A percentile compares a stretch with the other conserved stretches of the same genome.
Evolutionary conservation across 30 jellyfish, hydroid and myxozoan species (phyloP).

Genomic region (Aurelia sp.): DNA sequence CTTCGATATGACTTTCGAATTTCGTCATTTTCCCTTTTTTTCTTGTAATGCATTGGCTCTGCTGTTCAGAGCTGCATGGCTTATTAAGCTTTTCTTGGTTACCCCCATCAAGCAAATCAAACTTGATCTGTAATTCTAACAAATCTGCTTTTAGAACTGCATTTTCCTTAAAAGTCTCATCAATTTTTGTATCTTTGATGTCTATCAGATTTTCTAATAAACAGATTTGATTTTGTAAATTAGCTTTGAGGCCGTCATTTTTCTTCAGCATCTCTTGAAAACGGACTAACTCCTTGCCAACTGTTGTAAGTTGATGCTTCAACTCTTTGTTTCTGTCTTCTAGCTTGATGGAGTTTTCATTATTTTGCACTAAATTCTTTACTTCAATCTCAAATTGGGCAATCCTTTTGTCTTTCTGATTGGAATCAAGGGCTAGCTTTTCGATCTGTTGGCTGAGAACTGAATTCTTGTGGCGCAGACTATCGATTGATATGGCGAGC

Average conservation of each 20-base stretch:
- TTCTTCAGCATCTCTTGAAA: background rate
- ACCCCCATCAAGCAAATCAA: no score
- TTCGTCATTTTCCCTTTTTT: background rate
- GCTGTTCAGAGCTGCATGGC: no score
- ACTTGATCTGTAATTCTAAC: no score
- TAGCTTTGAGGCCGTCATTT: background rate
- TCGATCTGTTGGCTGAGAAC: background rate
- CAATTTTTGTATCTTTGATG: background rate
- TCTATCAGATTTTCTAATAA: background rate
- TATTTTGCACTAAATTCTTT: background rate
- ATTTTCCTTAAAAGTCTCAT: background rate
- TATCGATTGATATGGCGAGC: no score
- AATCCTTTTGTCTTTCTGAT: background rate
- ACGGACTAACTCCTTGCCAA: background rate
- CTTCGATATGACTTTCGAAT: background rate
- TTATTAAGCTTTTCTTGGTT: background rate
- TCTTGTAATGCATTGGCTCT: no score
- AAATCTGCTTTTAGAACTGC: no score
- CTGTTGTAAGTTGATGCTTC: background rate
- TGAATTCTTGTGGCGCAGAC: background rate
- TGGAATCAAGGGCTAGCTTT: background rate
- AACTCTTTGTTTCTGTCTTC: background rate
- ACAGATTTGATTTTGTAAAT: background rate
- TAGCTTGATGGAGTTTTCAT: background rate
- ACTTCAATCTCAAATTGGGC: background rate